Percentiles rank a stretch among this genome's conserved stretches.
phyloP scores from a whole-genome alignment of 1,140 invertebrate species.

The Drosophila pectinifera region DNA sequence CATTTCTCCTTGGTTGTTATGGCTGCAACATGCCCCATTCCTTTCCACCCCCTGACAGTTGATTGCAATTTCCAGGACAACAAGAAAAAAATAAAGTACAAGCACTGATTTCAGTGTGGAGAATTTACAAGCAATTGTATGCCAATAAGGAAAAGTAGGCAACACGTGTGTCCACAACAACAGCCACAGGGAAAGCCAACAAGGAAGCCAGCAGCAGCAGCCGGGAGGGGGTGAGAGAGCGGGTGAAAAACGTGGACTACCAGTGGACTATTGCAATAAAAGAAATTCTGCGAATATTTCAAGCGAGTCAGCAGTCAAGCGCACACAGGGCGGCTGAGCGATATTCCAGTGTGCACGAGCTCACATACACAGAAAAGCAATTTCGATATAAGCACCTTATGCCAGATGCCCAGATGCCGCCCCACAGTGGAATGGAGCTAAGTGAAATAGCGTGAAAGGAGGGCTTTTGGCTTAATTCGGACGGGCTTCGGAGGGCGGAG shows the following conservation, averaged over 20 bases:
- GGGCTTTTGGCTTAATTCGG: background rate
- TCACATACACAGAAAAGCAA: constrained; percentile 58
- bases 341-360: constrained; percentile 36
- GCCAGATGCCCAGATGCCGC: constrained; percentile 43
- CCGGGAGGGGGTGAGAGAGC: background rate
- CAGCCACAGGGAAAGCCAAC: constrained; percentile 19
- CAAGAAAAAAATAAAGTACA: constrained; percentile 29
- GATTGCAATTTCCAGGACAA: constrained; percentile 66
- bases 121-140: constrained; percentile 74
- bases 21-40: constrained; percentile 1
- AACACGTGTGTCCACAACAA: constrained; percentile 63
- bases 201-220: constrained; percentile 2
- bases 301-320: constrained; percentile 56
- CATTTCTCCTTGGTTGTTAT: constrained; percentile 29
- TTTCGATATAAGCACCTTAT: constrained; percentile 78
- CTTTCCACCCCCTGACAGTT: constrained; percentile 19
- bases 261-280: constrained; percentile 72
- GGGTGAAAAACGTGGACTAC: constrained; percentile 45
- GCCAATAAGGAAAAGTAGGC: constrained; percentile 70
- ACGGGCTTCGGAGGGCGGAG: too few relatives aligned
- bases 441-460: constrained; percentile 3
- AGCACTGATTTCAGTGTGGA: constrained; percentile 60
- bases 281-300: constrained; percentile 78
- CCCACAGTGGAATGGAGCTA: constrained; percentile 26
- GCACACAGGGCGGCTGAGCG: constrained; percentile 64